Conservation (phyloP, 2,888 invertebrate genomes). For the Campoletis raptor region DNA sequence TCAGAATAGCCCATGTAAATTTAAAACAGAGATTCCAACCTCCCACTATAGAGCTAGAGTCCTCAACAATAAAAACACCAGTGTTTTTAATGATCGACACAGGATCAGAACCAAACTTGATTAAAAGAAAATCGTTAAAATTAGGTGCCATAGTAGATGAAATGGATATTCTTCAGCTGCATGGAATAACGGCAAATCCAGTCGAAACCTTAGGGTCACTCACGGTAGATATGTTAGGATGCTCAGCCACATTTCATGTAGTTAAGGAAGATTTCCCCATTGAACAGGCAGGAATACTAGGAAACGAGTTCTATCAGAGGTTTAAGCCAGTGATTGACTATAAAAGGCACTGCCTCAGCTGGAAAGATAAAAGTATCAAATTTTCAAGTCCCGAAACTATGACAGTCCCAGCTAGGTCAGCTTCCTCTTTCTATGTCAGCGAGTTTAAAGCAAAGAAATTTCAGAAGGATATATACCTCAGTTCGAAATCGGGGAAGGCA, state of each 20-base stretch:
- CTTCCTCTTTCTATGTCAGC: slow-evolving; percentile 33
- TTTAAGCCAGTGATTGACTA: not conserved
- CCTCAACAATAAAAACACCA: not conserved
- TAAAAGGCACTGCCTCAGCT: slow-evolving; percentile 8
- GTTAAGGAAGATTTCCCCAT: slow-evolving; percentile 36
- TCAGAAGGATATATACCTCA: slow-evolving; percentile 46
- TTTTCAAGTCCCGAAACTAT: too few species aligned
- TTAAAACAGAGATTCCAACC: slow-evolving; percentile 34
- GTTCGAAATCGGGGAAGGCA: slow-evolving; percentile 15
- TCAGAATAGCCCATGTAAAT: slow-evolving; percentile 41
- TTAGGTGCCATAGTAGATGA: slow-evolving; percentile 4
- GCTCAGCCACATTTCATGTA: slow-evolving; percentile 12
- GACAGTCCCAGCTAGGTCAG: too few species aligned
- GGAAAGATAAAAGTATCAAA: slow-evolving; percentile 10
- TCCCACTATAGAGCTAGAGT: slow-evolving; percentile 23
- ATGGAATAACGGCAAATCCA: too few species aligned
- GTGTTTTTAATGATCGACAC: slow-evolving; percentile 30
- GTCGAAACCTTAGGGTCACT: slow-evolving; percentile 33
- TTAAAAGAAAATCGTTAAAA: slow-evolving; percentile 24
- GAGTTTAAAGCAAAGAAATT: too few species aligned
- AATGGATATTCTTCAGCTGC: slow-evolving; percentile 28
- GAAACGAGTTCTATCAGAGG: too few species aligned
- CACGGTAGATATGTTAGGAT: slow-evolving; percentile 30
- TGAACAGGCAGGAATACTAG: slow-evolving; percentile 22
- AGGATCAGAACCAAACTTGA: slow-evolving; percentile 38